These are phyloP conservation scores for Prietella phreatophila DNA, from an alignment of 2,113 vertebrate genomes.

Conservation along the genomic window DNA sequence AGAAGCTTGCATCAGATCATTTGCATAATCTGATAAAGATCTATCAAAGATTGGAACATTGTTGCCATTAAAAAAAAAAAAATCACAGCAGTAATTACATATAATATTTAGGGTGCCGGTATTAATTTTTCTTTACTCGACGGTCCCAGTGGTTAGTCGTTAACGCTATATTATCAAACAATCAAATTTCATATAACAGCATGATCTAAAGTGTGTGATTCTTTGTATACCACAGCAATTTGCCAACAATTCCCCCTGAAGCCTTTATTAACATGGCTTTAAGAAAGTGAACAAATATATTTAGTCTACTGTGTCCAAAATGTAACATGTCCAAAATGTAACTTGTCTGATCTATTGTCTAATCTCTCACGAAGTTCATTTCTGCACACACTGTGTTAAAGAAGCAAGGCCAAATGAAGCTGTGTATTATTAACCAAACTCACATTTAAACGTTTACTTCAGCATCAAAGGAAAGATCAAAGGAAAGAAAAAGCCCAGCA, in stretches of 20 bases:
- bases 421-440: background rate
- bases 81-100: background rate
- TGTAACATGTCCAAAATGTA: rapidly evolving
- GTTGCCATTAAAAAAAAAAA: no score
- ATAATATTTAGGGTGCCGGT: background rate
- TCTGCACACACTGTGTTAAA: background rate
- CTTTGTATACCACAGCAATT: background rate
- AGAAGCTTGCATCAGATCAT: background rate
- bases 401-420: background rate
- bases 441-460: background rate
- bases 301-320: background rate
- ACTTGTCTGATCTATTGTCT: no score
- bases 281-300: background rate
- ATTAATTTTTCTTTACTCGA: background rate
- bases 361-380: background rate
- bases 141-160: background rate
- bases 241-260: background rate
- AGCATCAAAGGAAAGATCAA: constrained; percentile 5
- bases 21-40: background rate
- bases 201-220: background rate
- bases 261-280: background rate
- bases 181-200: background rate
- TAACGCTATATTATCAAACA: background rate
- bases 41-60: background rate
- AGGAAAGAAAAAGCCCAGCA: no score